Evolutionary conservation across 2,113 vertebrate genomes (phyloP), one percentile per base, ranked within the genome.

Genomic region (Brachyistius frenatus): DNA sequence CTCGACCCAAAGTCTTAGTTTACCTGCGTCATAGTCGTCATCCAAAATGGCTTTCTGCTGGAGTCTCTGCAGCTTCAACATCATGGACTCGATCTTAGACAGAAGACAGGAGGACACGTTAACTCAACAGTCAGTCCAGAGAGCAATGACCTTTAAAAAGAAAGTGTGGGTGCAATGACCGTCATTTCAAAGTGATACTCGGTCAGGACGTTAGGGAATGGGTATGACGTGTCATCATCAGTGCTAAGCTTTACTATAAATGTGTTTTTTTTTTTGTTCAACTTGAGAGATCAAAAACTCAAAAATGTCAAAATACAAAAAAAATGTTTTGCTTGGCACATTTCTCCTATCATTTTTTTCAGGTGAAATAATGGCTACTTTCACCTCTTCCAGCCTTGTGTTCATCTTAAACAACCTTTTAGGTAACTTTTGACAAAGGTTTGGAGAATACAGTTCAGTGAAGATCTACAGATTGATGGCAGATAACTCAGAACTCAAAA

Each of bases 1-100:
- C 39, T 83, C 31, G 36, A 30, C 8, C 65, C 15, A 70, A 72
- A 66, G 73, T 55, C 55, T 79, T 31, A 52, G 50, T 82, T 92
- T 77, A 98, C 97, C 97, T 93, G 84, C 93, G 2, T 97, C 96
- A 66, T 96, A 97, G 85, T 98, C 96, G n/a, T 96, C 96, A 35
- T 96, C 95, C 63, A 95, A 87, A 83, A 97, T 23, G 8, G 96
- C 96, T 90, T 96, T 96, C 86, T 96, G 94, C 88, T 97, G 96
- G 86, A 97, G 96, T 82, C 92, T 94, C 92, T 95, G 95, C 72
- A 98, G 94, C 67, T 84, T 95, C 81, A 94, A 92, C 84, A 95
- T 96, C 92, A 96, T 94, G 77, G 96, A 94, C 53, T 96, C 95
- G 44, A 96, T 90, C 97, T 99, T 84, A 32, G 50, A 58, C 39